Evolutionary conservation across 2,888 invertebrate genomes (phyloP).

Genomic region (Tetragnatha montana): DNA sequence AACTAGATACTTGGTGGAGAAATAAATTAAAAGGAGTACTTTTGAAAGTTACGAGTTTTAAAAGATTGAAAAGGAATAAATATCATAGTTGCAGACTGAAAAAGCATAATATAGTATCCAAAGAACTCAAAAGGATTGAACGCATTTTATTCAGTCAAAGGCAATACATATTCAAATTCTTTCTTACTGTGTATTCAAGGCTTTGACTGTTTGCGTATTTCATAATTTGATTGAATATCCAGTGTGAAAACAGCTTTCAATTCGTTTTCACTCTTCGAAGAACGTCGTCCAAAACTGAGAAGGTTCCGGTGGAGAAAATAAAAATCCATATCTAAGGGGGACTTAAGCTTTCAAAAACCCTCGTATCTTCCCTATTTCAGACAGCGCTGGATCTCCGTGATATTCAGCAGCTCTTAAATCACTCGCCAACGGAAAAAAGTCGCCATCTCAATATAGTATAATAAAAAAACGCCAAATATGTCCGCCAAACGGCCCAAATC

Average conservation of each 20-base stretch:
- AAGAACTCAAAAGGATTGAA: no score
- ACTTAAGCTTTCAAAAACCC: slow-evolving; percentile 21
- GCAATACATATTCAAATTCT: no score
- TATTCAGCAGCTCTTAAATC: slow-evolving; percentile 23
- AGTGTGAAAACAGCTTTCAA: background rate
- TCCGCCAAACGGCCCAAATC: slow-evolving; percentile 48
- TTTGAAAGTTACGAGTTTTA: no score
- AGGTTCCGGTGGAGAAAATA: background rate
- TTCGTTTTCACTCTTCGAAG: background rate
- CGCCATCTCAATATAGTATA: slow-evolving; percentile 24
- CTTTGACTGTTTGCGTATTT: background rate
- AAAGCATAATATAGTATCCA: no score
- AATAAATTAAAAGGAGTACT: no score
- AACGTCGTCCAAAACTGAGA: background rate
- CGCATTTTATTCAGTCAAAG: no score
- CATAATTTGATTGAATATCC: background rate
- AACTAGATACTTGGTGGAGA: no score
- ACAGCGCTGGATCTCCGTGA: background rate
- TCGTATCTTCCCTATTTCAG: slow-evolving; percentile 11
- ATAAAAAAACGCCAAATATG: slow-evolving; percentile 30
- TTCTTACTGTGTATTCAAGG: no score
- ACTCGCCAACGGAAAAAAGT: slow-evolving; percentile 18
- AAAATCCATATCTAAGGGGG: background rate
- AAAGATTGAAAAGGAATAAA: no score
- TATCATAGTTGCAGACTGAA: no score